Evolutionary conservation across 2,113 vertebrate species (phyloP).

Genomic region (Amazona guildingii): DNA sequence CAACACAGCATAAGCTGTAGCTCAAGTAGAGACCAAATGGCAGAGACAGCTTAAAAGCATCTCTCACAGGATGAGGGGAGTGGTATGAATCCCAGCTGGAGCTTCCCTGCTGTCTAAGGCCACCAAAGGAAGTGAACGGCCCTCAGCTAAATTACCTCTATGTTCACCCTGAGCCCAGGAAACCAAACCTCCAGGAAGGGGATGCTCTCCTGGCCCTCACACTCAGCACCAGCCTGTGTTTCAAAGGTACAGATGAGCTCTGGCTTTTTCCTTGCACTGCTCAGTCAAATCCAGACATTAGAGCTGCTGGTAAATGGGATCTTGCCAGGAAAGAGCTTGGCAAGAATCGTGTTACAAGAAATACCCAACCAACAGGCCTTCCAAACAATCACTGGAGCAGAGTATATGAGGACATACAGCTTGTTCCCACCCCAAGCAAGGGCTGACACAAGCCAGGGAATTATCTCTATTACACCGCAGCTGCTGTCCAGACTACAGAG

Average conservation of each 20-base stretch:
- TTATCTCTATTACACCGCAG: neutral
- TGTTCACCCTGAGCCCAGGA: neutral
- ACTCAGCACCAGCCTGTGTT: neutral
- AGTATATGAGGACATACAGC: neutral
- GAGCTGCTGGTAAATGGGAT: neutral
- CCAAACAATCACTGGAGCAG: neutral
- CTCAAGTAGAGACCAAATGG: neutral
- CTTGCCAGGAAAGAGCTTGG: neutral
- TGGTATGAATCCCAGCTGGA: fast-evolving
- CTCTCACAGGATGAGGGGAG: neutral
- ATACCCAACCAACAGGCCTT: neutral
- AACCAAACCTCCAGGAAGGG: neutral
- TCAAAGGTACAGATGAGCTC: neutral
- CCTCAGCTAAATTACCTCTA: neutral
- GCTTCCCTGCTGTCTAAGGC: neutral
- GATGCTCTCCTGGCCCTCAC: neutral
- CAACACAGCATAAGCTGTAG: neutral
- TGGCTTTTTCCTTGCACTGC: neutral
- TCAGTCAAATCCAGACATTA: neutral
- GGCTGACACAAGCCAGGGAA: neutral
- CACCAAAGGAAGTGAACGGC: neutral
- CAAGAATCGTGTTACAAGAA: neutral
- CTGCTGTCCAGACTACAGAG: neutral
- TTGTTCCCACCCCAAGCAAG: neutral
- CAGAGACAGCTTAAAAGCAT: neutral